These are phyloP conservation scores for Podotricha telesiphe DNA, from an alignment of 2,888 invertebrate species.

Conservation along the genomic window DNA sequence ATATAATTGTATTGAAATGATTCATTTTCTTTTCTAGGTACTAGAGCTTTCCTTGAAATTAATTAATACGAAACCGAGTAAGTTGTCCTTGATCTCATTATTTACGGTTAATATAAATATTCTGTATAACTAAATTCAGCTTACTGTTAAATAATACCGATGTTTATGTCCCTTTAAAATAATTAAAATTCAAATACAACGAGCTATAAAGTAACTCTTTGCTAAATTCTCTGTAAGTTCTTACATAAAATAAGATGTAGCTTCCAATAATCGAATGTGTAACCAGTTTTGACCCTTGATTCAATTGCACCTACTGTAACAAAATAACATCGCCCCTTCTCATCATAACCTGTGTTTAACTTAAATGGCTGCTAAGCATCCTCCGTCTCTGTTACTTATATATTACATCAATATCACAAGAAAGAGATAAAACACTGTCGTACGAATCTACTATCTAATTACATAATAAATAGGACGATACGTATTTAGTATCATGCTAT, in stretches of 20 bases:
- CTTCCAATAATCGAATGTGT: background rate
- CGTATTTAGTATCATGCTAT: background rate
- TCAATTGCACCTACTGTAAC: slow-evolving; percentile 15
- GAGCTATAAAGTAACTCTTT: background rate
- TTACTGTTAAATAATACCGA: background rate
- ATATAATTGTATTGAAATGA: background rate
- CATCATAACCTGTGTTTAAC: slow-evolving; percentile 15
- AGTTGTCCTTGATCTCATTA: slow-evolving; percentile 24
- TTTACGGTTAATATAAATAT: background rate
- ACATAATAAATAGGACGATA: slow-evolving; percentile 13
- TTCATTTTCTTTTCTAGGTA: slow-evolving; percentile 36
- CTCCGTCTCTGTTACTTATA: background rate
- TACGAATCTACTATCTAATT: slow-evolving; percentile 12
- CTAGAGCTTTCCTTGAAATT: slow-evolving; percentile 24
- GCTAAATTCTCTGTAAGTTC: background rate
- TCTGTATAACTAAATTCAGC: background rate
- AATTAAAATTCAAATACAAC: too few relatives aligned
- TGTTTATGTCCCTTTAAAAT: background rate
- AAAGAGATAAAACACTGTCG: slow-evolving; percentile 8
- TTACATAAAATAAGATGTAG: background rate
- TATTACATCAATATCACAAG: background rate
- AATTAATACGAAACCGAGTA: slow-evolving; percentile 10
- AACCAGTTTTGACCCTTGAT: slow-evolving; percentile 11
- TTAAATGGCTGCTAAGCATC: slow-evolving; percentile 20
- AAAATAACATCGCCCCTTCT: background rate